These are phyloP conservation scores for Gymnoscopelus microlampas DNA, from an alignment of 2,797 vertebrate genomes.

Conservation along the genomic window DNA sequence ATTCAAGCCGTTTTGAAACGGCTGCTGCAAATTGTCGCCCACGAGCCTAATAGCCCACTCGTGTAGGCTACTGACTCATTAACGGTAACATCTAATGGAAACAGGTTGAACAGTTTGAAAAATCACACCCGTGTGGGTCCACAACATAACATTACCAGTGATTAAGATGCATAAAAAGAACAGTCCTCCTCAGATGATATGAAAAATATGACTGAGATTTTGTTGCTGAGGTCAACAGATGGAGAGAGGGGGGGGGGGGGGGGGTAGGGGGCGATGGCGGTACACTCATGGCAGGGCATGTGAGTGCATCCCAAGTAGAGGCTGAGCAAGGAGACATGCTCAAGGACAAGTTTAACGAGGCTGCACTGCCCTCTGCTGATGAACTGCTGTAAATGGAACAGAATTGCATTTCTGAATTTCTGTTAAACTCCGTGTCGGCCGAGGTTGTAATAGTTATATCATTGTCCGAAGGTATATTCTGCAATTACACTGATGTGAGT, in stretches of 20 bases:
- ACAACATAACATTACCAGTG: neutral
- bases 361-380: slow-evolving; percentile 65
- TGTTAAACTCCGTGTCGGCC: too few species aligned
- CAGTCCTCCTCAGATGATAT: slow-evolving; percentile 21
- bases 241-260: slow-evolving; percentile 50
- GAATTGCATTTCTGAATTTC: too few species aligned
- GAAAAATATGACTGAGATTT: slow-evolving; percentile 58
- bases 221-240: slow-evolving; percentile 67
- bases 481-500: too few species aligned
- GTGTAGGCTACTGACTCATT: slow-evolving; percentile 34
- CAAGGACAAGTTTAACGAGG: neutral
- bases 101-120: neutral
- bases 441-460: too few species aligned
- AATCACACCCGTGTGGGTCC: too few species aligned
- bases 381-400: neutral
- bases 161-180: slow-evolving; percentile 2
- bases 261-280: neutral
- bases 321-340: slow-evolving; percentile 40
- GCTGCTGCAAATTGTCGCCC: slow-evolving; percentile 30
- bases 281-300: slow-evolving; percentile 59
- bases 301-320: slow-evolving; percentile 61
- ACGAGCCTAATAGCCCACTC: slow-evolving; percentile 55
- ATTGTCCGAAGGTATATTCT: too few species aligned
- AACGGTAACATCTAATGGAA: slow-evolving; percentile 50
- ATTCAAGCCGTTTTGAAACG: slow-evolving; percentile 25